Percentiles rank a stretch among this genome's conserved stretches.
Conservation (phyloP, 1,140 invertebrate species). For the Cylas formicarius region DNA sequence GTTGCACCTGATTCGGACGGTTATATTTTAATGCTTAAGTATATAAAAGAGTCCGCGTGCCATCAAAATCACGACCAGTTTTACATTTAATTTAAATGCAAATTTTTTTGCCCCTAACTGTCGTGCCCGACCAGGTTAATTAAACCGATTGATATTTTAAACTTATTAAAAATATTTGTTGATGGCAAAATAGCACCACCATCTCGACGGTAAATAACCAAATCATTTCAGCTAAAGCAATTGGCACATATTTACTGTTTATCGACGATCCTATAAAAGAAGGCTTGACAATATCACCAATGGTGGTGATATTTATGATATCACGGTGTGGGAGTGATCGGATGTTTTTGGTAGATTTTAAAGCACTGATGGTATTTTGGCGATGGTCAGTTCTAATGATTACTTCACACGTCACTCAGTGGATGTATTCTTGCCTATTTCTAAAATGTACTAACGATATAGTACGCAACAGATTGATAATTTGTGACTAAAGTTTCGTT, state of each 20-base stretch:
- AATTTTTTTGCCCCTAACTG: conserved; percentile 1
- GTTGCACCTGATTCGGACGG: background rate
- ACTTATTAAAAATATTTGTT: background rate
- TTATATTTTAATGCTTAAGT: conserved; percentile 4
- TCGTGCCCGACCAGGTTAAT: background rate
- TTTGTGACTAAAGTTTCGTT: no score
- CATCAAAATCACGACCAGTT: background rate
- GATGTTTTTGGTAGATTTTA: no score
- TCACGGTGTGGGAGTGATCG: no score
- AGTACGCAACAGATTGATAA: no score
- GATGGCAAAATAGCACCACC: background rate
- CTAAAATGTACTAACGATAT: no score
- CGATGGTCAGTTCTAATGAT: no score
- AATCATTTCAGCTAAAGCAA: background rate
- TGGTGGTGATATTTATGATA: no score
- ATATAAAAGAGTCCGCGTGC: conserved; percentile 1
- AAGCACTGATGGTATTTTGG: no score
- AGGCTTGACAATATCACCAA: no score
- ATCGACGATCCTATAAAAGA: no score
- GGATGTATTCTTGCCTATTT: no score
- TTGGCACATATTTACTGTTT: background rate
- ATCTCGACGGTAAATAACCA: background rate
- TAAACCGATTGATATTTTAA: background rate
- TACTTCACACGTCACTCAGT: no score
- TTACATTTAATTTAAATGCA: conserved; percentile 4